phyloP scores from a whole-genome alignment of 2,888 invertebrate species.

The Rugalucina vietnamica region DNA sequence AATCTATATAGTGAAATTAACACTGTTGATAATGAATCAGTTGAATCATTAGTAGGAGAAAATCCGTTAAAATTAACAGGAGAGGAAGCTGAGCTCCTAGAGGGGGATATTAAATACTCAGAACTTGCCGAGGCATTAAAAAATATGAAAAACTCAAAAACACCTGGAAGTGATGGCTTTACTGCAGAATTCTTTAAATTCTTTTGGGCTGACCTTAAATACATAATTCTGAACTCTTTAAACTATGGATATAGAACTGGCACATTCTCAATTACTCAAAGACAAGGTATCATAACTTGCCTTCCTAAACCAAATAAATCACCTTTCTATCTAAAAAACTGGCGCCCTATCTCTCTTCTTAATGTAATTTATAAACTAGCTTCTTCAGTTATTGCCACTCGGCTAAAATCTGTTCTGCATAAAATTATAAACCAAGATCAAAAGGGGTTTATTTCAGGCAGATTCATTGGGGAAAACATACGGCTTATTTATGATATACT shows the following conservation, averaged over 20 bases:
- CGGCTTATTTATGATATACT: background rate
- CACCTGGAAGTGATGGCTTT: background rate
- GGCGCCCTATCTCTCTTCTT: background rate
- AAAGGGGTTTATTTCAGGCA: background rate
- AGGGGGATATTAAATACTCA: background rate
- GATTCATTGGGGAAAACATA: background rate
- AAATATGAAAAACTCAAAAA: slow-evolving; percentile 8
- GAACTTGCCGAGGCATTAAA: background rate
- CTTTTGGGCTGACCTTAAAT: background rate
- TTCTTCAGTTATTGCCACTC: background rate
- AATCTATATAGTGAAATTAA: background rate
- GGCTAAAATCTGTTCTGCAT: background rate
- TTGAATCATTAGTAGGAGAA: background rate
- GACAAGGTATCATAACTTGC: background rate
- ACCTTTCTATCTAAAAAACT: background rate
- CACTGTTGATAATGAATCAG: background rate
- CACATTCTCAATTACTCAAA: background rate
- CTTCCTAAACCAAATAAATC: slow-evolving; percentile 6
- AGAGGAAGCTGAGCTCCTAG: background rate
- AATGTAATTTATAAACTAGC: slow-evolving; percentile 1
- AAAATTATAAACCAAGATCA: background rate
- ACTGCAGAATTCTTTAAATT: background rate
- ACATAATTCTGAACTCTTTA: background rate
- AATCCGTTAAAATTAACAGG: background rate
- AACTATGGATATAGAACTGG: slow-evolving; percentile 3